Evolutionary conservation across 1,140 invertebrate genomes (phyloP).

Genomic region (Dinoponera quadriceps): DNA sequence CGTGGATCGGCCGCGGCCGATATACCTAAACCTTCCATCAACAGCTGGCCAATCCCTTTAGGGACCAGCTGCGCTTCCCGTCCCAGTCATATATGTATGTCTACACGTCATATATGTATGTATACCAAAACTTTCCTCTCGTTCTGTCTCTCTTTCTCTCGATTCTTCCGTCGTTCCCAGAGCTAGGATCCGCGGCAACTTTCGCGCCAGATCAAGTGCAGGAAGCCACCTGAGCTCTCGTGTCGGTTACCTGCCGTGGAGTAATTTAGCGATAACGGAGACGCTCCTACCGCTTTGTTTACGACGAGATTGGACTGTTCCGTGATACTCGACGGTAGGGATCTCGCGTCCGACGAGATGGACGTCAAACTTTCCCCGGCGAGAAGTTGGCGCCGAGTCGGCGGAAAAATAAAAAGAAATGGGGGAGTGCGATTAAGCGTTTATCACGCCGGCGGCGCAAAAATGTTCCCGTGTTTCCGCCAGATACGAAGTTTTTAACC

Average conservation of each 20-base stretch:
- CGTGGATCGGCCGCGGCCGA: conserved; percentile 70
- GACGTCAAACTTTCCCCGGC: not conserved
- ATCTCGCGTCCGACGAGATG: not conserved
- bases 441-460: not conserved
- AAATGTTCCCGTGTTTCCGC: not conserved
- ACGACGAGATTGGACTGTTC: too few species aligned
- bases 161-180: not conserved
- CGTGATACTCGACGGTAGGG: too few species aligned
- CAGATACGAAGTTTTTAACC: not conserved
- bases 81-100: conserved; percentile 61
- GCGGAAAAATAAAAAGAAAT: not conserved
- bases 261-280: not conserved
- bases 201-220: conserved; percentile 23
- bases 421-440: not conserved
- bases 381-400: not conserved
- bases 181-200: not conserved
- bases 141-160: not conserved
- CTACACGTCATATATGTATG: conserved; percentile 56
- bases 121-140: conserved; percentile 51
- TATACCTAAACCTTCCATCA: conserved; percentile 80
- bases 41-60: conserved; percentile 80
- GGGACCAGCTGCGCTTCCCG: conserved; percentile 78
- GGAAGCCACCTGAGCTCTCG: not conserved
- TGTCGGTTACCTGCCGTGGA: not conserved
- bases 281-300: too few species aligned